These are phyloP conservation scores for Macquaria australasica DNA, from an alignment of 2,113 vertebrate genomes.

Conservation along the genomic window DNA sequence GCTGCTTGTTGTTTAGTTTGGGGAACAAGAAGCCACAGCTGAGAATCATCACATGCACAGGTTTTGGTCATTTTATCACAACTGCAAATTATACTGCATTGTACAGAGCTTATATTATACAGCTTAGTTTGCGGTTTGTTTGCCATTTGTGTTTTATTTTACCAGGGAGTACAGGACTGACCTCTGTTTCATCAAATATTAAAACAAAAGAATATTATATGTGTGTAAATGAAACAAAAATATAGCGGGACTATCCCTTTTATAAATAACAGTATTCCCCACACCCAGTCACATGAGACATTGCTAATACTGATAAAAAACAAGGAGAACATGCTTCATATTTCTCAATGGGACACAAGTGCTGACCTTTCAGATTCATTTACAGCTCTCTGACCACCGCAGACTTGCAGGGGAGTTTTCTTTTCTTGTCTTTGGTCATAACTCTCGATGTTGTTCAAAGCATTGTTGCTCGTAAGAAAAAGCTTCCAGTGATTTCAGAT, in stretches of 20 bases:
- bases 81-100: conserved; percentile 54
- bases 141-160: conserved; percentile 31
- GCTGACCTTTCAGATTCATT: conserved; percentile 68
- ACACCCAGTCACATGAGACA: conserved; percentile 59
- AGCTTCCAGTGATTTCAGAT: conserved; percentile 44
- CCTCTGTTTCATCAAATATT: conserved; percentile 43
- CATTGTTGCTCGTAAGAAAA: conserved; percentile 49
- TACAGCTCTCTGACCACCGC: conserved; percentile 53
- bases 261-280: conserved; percentile 62
- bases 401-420: conserved; percentile 15
- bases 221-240: conserved; percentile 43
- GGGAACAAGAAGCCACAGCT: conserved; percentile 66
- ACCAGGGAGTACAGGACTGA: conserved; percentile 18
- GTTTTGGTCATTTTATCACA: conserved; percentile 69
- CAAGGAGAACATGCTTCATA: conserved; percentile 70
- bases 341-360: conserved; percentile 73
- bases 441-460: conserved; percentile 55
- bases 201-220: conserved; percentile 41
- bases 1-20: conserved; percentile 74
- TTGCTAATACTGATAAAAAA: conserved; percentile 81
- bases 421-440: conserved; percentile 69
- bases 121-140: conserved; percentile 44
- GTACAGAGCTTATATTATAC: conserved; percentile 56
- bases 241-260: conserved; percentile 55
- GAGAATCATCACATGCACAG: conserved; percentile 60